These are phyloP conservation scores for Enteromius paludinosus DNA, from an alignment of 2,797 vertebrate genomes.

Conservation along the genomic window DNA sequence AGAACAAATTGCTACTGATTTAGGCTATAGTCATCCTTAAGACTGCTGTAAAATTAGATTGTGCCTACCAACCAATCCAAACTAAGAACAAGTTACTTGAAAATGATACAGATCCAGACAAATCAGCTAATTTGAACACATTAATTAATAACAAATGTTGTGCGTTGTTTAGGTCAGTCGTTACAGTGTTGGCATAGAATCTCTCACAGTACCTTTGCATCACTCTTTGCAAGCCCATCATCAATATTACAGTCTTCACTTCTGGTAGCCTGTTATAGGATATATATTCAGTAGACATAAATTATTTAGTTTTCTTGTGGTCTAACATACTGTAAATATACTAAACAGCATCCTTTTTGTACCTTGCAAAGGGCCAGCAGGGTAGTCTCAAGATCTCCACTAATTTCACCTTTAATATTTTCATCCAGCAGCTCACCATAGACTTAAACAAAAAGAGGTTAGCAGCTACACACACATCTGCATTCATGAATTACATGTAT, in stretches of 20 bases:
- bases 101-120: neutral
- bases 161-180: neutral
- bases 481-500: neutral
- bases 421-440: conserved; percentile 80
- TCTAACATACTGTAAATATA: neutral
- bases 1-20: neutral
- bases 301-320: neutral
- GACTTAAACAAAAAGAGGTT: conserved; percentile 53
- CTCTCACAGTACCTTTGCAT: conserved; percentile 80
- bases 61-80: neutral
- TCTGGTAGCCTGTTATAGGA: conserved; percentile 72
- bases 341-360: neutral
- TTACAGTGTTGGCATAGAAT: neutral
- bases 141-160: neutral
- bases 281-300: neutral
- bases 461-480: neutral
- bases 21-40: neutral
- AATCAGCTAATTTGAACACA: neutral
- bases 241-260: conserved; percentile 76
- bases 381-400: conserved; percentile 80
- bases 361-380: conserved; percentile 86
- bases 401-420: conserved; percentile 84
- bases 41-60: neutral
- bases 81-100: neutral
- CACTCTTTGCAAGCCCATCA: conserved; percentile 77